A percentile compares a stretch with the other conserved stretches of the same genome.
Conservation (phyloP, 2,888 invertebrate genomes). For the Hemaris fuciformis region DNA sequence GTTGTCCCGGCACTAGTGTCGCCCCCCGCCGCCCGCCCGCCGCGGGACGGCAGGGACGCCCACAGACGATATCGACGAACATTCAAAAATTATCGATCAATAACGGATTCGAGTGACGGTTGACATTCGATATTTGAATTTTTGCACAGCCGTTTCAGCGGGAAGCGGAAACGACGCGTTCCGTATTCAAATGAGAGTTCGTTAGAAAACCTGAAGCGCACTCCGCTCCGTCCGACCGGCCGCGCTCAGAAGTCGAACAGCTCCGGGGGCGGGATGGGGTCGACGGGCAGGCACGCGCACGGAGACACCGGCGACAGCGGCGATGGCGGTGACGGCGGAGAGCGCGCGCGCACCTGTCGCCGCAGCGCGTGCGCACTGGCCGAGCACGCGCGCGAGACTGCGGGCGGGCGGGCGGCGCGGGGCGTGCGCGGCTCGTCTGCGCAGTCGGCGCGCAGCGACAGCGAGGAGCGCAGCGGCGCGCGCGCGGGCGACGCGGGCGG, state of each 20-base stretch:
- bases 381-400: constrained; percentile 41
- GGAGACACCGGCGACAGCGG: constrained; percentile 23
- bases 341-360: constrained; percentile 39
- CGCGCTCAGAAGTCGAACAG: constrained; percentile 62
- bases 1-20: constrained; percentile 10
- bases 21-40: neutral
- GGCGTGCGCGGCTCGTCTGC: constrained; percentile 32
- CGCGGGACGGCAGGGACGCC: neutral
- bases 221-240: neutral
- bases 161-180: neutral
- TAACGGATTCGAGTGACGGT: constrained; percentile 10
- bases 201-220: too few species aligned
- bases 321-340: constrained; percentile 35
- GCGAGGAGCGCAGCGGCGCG: constrained; percentile 53
- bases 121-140: neutral
- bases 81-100: neutral
- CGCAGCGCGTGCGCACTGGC: constrained; percentile 54
- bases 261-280: constrained; percentile 72
- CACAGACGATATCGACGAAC: neutral
- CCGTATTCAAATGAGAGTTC: neutral
- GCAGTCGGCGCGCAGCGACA: constrained; percentile 55
- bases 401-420: constrained; percentile 31
- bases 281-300: constrained; percentile 59
- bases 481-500: constrained; percentile 46
- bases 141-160: neutral